Evolutionary conservation across 2,888 invertebrate species (phyloP), one percentile per base, ranked within the genome.

Genomic region (Vanessa cardui): DNA sequence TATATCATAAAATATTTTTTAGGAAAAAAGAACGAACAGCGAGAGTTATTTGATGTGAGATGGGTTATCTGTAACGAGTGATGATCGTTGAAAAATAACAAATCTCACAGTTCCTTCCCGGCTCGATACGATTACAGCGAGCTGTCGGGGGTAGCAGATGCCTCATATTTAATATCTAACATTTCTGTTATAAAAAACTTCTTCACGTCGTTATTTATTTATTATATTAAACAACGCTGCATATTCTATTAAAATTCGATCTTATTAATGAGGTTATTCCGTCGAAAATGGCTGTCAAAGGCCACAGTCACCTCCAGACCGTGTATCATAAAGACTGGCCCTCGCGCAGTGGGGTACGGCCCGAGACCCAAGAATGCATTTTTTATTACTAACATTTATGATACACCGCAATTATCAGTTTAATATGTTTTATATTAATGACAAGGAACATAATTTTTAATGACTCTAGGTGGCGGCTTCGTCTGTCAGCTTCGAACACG

Each of bases 401-500:
- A 84, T 83, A 78, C 78, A 74, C 81, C 79, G 80, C 84, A 84
- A 86, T 88, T 87, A 89, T 86, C 82, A 78, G 84, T 86, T 84
- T 87, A 83, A 72, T 83, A 81, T 81, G 78, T 86, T 85, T 85
- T 80, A 80, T 86, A 88, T 85, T 89, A 88, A 90, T 87, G 86
- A 87, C 82, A 82, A 73, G 79, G 78, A 80, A 82, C 79, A 82
- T 83, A 82, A 82, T 85, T 86, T 84, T 86, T 86, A 82, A 85
- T 85, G 76, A 81, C 72, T 77, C 72, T 78, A 70, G 74, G 69
- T 66, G 78, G 79, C 82, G 80, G 82, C 77, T 44, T 49, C 73
- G 67, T 73, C 75, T 56, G 12, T 56, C 18, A 31, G 39, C 18
- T 39, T 18, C 52, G 52, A 54, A 31, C 26, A 54, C 52, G 39